These are phyloP conservation scores for Cavia aperea DNA, from an alignment of 2,113 vertebrate genomes.

Conservation along the genomic window DNA sequence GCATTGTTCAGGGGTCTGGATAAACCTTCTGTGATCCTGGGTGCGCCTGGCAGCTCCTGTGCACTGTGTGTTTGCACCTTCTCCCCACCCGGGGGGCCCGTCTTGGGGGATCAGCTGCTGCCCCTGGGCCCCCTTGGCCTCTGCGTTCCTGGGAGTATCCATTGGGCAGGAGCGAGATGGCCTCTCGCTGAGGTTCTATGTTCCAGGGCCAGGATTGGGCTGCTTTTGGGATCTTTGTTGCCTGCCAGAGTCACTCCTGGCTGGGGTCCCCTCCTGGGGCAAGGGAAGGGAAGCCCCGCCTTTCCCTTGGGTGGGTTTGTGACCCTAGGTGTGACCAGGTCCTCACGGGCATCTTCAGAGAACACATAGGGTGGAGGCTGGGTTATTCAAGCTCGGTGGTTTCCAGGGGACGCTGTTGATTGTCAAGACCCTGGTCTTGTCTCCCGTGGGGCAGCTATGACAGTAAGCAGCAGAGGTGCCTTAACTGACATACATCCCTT, in stretches of 20 bases:
- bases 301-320: background rate
- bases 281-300: background rate
- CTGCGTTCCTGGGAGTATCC: background rate
- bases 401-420: background rate
- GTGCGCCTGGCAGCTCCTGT: background rate
- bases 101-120: background rate
- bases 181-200: no score
- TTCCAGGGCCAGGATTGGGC: background rate
- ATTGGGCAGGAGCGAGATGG: rapidly evolving
- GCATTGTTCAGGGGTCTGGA: background rate
- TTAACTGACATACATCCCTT: rapidly evolving
- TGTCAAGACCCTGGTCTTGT: background rate
- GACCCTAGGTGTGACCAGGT: background rate
- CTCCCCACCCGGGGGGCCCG: background rate
- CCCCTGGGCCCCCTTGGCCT: background rate
- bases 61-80: background rate
- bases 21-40: background rate
- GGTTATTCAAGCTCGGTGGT: background rate
- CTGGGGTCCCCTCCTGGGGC: rapidly evolving
- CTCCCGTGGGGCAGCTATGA: rapidly evolving
- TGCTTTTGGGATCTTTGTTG: background rate
- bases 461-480: rapidly evolving
- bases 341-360: background rate
- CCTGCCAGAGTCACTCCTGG: rapidly evolving
- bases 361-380: background rate